These are phyloP conservation scores for Leguminivora glycinivorella DNA, from an alignment of 1,140 invertebrate species.

Conservation along the genomic window DNA sequence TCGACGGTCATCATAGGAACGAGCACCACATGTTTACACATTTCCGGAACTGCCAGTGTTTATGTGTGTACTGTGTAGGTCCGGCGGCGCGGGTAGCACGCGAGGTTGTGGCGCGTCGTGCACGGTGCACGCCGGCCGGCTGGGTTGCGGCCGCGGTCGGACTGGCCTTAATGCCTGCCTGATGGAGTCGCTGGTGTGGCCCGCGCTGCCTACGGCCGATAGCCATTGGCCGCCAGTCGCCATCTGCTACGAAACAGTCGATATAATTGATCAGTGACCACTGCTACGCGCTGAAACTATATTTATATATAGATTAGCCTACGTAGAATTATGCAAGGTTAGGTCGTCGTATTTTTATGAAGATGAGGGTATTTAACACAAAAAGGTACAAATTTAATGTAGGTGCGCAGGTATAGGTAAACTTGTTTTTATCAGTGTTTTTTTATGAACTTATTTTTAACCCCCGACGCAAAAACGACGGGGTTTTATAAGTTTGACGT, in stretches of 20 bases:
- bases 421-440: too few species aligned
- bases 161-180: not conserved
- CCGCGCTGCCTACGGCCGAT: constrained; percentile 3
- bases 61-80: constrained; percentile 1
- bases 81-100: constrained; percentile 36
- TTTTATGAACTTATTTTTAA: too few species aligned
- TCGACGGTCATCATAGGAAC: constrained; percentile 48
- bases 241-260: too few species aligned
- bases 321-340: not conserved
- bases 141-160: not conserved
- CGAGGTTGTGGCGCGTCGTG: constrained; percentile 23
- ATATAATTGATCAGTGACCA: constrained; percentile 7
- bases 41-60: constrained; percentile 34
- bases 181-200: not conserved
- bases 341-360: too few species aligned
- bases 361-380: too few species aligned
- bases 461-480: too few species aligned
- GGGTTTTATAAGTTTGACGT: too few species aligned
- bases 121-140: not conserved
- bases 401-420: too few species aligned
- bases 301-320: constrained; percentile 6
- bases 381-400: too few species aligned
- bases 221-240: too few species aligned
- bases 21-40: constrained; percentile 59
- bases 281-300: constrained; percentile 12